Conservation (phyloP, 92 coral and sea anemone species). For the Parazoanthus darwini region DNA sequence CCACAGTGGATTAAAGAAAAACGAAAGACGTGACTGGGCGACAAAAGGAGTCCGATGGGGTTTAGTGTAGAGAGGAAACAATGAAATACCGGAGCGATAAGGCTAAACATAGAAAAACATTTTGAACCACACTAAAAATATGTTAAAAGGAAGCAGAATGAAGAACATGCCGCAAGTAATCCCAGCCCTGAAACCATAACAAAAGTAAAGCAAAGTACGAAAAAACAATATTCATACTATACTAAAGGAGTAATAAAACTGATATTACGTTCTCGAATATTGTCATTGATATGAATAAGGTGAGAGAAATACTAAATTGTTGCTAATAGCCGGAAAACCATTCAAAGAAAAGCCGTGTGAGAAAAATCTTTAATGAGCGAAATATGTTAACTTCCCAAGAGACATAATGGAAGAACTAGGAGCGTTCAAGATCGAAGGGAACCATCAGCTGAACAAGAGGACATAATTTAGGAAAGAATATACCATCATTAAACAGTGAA, state of each 20-base stretch:
- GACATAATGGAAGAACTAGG: conserved; percentile 14
- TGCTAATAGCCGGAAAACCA: conserved; percentile 43
- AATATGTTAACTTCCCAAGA: conserved; percentile 26
- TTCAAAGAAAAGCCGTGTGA: conserved; percentile 28
- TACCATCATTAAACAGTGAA: conserved; percentile 33
- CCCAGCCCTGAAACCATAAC: background rate
- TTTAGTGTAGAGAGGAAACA: background rate
- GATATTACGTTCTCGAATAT: conserved; percentile 4
- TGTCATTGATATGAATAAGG: conserved; percentile 44
- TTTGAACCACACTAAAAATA: background rate
- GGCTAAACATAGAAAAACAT: background rate
- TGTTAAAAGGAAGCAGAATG: background rate
- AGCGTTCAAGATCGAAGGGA: background rate
- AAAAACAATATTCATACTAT: background rate
- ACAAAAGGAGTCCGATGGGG: conserved; percentile 41
- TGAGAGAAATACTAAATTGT: conserved; percentile 45
- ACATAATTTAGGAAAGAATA: background rate
- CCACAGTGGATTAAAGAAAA: conserved; percentile 21
- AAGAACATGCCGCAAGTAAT: background rate
- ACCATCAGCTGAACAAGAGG: background rate
- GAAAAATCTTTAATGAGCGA: conserved; percentile 11
- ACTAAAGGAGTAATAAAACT: background rate
- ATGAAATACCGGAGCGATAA: background rate
- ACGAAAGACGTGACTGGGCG: background rate
- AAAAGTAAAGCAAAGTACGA: background rate